Base-by-base conservation (phyloP, 2,888 invertebrate species). In the Norana najaformis region DNA sequence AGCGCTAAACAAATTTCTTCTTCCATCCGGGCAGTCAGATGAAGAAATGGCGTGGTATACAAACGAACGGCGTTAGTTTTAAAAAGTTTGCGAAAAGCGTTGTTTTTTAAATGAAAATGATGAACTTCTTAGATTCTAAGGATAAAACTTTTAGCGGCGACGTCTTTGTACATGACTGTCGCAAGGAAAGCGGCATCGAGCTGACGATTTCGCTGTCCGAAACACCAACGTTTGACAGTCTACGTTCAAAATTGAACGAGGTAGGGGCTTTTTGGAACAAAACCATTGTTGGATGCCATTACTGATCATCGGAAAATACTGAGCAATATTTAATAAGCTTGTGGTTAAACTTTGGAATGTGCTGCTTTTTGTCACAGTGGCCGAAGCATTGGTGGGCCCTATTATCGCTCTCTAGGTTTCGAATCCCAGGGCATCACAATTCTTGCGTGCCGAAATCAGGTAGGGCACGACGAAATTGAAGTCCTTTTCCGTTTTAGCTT, bases 21-120 rank as follows among this genome's bases (percentile, higher is more conserved):
- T 69, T 69, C n/a, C 69, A 69, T 69, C 69, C 69, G 69, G 69
- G 69, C 69, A 69, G 8, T 30, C 69, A 30, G n/a, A 69, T 13
- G 69, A n/a, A 37, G 20, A 85, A 85, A 85, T 85, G 85, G 85
- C 85, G 85, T 85, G 35, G 85, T 85, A 36, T 85, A 85, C 85
- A 37, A 85, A 85, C 85, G 30, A 85, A 5, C 36, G 36, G 35
- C 37, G 85, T 85, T 85, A 36, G 85, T 85, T 85, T 85, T 36
- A 36, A 35, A 69, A 69, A 35, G 85, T 85, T 85, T 36, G 37
- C 23, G 36, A 23, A 85, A 37, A 37, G 20, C 13, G 34, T 85
- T 37, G 37, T 36, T 85, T 85, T 85, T 85, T 36, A 85, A 36
- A 85, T 23, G 36, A 18, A 18, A 36, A 85, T 11, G 36, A 37